A percentile compares a stretch with the other conserved stretches of the same genome.
Evolutionary conservation across 1,140 invertebrate species (phyloP).

Genomic region (Drosophila guanche): DNA sequence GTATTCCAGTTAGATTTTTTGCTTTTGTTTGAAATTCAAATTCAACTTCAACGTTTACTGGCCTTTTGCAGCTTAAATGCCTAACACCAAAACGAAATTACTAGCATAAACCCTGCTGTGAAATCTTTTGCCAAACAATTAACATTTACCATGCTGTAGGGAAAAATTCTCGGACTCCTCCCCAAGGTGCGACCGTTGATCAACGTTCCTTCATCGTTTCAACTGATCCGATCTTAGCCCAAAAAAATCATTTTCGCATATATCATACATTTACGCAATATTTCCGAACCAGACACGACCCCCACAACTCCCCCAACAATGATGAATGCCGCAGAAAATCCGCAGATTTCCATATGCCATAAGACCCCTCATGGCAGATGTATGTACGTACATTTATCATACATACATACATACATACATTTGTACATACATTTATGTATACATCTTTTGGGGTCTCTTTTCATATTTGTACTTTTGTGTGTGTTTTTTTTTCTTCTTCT

Average conservation of each 20-base stretch:
- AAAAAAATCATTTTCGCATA: conserved; percentile 10
- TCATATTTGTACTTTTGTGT: conserved; percentile 7
- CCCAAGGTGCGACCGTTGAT: no score
- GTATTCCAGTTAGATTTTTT: no score
- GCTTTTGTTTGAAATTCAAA: no score
- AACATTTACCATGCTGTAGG: no score
- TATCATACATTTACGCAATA: conserved; percentile 39
- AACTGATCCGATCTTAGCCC: conserved; percentile 11
- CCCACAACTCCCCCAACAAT: conserved; percentile 10
- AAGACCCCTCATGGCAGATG: neutral
- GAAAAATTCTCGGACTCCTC: no score
- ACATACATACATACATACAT: no score
- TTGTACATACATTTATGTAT: no score
- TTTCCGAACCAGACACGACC: neutral
- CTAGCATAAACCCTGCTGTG: no score
- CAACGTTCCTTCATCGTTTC: conserved; percentile 1
- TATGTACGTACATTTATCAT: neutral
- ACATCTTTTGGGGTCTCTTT: conserved; percentile 3
- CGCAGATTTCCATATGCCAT: conserved; percentile 22
- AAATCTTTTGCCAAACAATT: no score
- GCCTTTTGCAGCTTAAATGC: no score
- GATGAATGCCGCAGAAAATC: conserved; percentile 29
- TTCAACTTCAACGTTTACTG: no score
- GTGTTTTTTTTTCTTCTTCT: neutral
- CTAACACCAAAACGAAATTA: no score